Conservation (phyloP, 2,888 invertebrate genomes). For the Caenorhabditis sp. region DNA sequence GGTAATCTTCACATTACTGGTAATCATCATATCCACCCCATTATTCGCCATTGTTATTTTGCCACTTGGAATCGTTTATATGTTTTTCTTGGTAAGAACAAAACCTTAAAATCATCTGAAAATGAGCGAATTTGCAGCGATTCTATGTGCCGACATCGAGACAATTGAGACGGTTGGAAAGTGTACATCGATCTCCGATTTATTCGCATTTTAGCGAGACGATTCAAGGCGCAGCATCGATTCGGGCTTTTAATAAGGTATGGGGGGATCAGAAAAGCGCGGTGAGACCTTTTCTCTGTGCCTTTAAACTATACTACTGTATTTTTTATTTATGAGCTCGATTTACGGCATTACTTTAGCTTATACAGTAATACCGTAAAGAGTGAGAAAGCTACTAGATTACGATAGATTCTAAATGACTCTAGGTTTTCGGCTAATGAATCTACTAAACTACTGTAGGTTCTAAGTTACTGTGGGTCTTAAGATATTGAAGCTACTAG, state of each 20-base stretch:
- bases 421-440: too few species aligned
- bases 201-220: constrained; percentile 70
- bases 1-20: constrained; percentile 57
- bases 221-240: constrained; percentile 74
- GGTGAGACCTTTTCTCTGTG: background rate
- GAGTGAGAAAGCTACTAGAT: too few species aligned
- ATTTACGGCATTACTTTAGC: too few species aligned
- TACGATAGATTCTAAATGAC: too few species aligned
- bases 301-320: too few species aligned
- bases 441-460: too few species aligned
- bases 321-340: too few species aligned
- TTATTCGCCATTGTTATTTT: constrained; percentile 61
- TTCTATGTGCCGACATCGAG: constrained; percentile 93
- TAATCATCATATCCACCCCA: constrained; percentile 64
- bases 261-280: background rate
- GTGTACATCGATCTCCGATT: constrained; percentile 65
- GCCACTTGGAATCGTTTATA: constrained; percentile 58
- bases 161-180: constrained; percentile 75
- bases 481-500: too few species aligned
- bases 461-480: too few species aligned
- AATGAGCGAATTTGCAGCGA: constrained; percentile 75
- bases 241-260: constrained; percentile 67
- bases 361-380: too few species aligned
- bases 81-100: constrained; percentile 51
- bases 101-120: background rate